These are phyloP conservation scores for Peromyscus melanophrys DNA, from an alignment of 2,797 vertebrate species.

Conservation along the genomic window DNA sequence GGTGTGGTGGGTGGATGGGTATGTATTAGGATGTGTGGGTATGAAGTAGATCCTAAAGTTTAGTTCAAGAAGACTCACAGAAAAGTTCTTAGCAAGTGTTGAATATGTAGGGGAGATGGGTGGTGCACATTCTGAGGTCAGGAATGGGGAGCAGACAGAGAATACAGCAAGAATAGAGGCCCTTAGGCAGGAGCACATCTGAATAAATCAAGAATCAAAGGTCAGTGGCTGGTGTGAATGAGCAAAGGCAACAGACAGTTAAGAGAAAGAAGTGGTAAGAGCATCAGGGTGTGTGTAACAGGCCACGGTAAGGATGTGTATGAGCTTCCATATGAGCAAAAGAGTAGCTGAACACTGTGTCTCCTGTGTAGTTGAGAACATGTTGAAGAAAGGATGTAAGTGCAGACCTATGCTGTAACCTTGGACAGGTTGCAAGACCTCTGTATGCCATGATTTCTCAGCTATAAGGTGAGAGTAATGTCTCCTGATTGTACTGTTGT, in stretches of 20 bases:
- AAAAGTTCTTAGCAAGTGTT: conserved; percentile 6
- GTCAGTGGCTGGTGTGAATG: neutral
- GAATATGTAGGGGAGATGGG: neutral
- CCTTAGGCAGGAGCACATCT: neutral
- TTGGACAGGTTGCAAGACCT: neutral
- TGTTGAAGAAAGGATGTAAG: neutral
- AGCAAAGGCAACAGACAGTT: neutral
- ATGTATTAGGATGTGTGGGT: neutral
- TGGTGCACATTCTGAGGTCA: neutral
- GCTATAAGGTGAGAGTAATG: neutral
- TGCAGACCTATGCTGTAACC: neutral
- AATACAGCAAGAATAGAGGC: neutral
- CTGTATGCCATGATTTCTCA: conserved; percentile 10
- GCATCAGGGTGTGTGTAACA: too few species aligned
- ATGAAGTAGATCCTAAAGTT: conserved; percentile 23
- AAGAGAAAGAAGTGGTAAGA: neutral
- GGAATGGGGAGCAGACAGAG: neutral
- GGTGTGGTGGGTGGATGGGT: neutral
- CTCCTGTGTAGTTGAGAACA: neutral
- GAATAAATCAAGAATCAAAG: neutral
- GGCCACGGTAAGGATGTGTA: neutral
- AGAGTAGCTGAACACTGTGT: neutral
- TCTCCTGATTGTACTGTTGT: neutral
- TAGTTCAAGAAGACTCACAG: neutral
- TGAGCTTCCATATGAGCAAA: conserved; percentile 35